phyloP scores from a whole-genome alignment of 2,888 invertebrate genomes.

The Lysandra bellargus region DNA sequence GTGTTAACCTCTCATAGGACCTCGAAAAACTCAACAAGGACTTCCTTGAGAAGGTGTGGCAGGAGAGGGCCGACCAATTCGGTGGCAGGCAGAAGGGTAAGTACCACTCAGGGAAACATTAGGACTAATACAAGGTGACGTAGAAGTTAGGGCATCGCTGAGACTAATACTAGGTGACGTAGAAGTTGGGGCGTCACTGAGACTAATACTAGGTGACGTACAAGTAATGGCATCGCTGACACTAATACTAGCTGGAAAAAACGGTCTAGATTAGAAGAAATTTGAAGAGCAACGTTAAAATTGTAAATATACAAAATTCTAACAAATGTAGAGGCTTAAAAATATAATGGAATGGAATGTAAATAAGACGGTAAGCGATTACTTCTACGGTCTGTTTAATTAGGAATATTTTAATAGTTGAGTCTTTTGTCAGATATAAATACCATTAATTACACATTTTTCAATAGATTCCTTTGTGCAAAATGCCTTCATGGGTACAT shows the following conservation, averaged over 20 bases:
- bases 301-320: not conserved
- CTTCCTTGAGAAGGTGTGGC: constrained; percentile 91
- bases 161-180: not conserved
- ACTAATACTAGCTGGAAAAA: constrained; percentile 1
- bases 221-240: not conserved
- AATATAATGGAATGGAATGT: not conserved
- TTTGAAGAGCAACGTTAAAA: not conserved
- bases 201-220: not conserved
- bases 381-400: not conserved
- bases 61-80: constrained; percentile 92
- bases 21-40: constrained; percentile 92
- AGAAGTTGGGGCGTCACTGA: not conserved
- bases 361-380: not conserved
- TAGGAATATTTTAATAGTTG: not conserved
- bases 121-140: not conserved
- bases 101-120: constrained; percentile 52
- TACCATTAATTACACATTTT: not conserved
- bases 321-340: not conserved
- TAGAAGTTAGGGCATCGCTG: not conserved
- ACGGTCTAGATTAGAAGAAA: not conserved
- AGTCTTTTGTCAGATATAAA: not conserved
- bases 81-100: constrained; percentile 94
- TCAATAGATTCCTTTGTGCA: not conserved
- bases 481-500: not conserved
- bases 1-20: constrained; percentile 85